These are phyloP conservation scores for Argopecten irradians DNA, from an alignment of 1,140 invertebrate genomes.

Conservation along the genomic window DNA sequence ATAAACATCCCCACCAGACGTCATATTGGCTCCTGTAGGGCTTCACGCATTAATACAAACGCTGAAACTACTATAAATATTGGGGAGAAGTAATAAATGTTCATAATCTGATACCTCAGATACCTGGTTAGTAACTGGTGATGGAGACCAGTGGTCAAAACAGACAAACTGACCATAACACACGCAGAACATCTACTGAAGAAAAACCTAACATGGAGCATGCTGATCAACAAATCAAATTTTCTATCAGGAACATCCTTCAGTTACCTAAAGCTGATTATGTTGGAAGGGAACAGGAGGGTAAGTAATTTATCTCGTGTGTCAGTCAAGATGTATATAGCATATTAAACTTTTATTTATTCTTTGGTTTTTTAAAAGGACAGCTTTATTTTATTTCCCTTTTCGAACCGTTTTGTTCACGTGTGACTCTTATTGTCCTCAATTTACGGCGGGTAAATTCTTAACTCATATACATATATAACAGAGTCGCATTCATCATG, in stretches of 20 bases:
- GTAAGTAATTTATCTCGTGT: conserved; percentile 12
- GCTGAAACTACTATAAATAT: neutral
- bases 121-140: neutral
- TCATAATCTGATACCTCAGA: neutral
- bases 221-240: conserved; percentile 24
- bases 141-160: neutral
- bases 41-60: neutral
- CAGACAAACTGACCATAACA: neutral
- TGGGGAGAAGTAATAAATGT: neutral
- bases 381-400: too few species aligned
- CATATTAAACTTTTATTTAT: too few species aligned
- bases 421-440: too few species aligned
- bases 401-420: too few species aligned
- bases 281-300: neutral
- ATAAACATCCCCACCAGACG: neutral
- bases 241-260: conserved; percentile 35
- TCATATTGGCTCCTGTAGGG: neutral
- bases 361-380: too few species aligned
- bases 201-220: neutral
- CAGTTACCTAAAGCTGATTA: neutral
- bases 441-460: too few species aligned
- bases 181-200: neutral
- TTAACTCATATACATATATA: too few species aligned
- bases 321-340: too few species aligned
- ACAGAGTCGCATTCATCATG: too few species aligned